A percentile compares a stretch with the other conserved stretches of the same genome.
Conservation (phyloP, 1,140 invertebrate genomes). For the Zaprionus davidi region DNA sequence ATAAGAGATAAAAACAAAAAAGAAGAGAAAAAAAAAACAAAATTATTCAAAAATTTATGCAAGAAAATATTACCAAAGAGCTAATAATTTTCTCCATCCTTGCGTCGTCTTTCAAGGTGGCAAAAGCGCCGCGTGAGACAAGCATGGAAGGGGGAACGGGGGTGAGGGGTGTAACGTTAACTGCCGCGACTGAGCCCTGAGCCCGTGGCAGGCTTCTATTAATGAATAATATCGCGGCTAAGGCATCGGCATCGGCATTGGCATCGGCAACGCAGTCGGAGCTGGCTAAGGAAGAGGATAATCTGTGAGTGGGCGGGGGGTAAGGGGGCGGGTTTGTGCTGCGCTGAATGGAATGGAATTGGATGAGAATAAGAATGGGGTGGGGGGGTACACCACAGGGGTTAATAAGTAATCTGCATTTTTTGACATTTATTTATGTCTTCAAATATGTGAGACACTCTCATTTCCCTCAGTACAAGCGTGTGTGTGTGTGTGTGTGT, state of each 20-base stretch:
- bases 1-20: conserved; percentile 19
- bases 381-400: conserved; percentile 81
- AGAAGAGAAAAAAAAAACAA: conserved; percentile 37
- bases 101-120: conserved; percentile 58
- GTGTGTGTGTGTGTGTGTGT: neutral
- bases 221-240: conserved; percentile 81
- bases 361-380: conserved; percentile 5
- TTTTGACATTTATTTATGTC: conserved; percentile 84
- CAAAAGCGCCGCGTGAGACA: conserved; percentile 69
- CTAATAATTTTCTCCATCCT: conserved; percentile 81
- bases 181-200: conserved; percentile 27
- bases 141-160: neutral
- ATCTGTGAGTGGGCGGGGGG: neutral
- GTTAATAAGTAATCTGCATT: conserved; percentile 84
- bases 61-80: conserved; percentile 84
- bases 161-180: conserved; percentile 20
- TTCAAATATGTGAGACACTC: conserved; percentile 75
- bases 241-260: conserved; percentile 54
- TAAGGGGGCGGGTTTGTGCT: neutral
- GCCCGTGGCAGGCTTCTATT: conserved; percentile 64
- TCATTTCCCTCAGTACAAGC: neutral
- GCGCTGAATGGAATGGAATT: neutral
- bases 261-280: conserved; percentile 16
- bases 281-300: neutral
- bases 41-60: conserved; percentile 83